Evolutionary conservation across 1,140 invertebrate species (phyloP).

Genomic region (Drosophila subpulchrella): DNA sequence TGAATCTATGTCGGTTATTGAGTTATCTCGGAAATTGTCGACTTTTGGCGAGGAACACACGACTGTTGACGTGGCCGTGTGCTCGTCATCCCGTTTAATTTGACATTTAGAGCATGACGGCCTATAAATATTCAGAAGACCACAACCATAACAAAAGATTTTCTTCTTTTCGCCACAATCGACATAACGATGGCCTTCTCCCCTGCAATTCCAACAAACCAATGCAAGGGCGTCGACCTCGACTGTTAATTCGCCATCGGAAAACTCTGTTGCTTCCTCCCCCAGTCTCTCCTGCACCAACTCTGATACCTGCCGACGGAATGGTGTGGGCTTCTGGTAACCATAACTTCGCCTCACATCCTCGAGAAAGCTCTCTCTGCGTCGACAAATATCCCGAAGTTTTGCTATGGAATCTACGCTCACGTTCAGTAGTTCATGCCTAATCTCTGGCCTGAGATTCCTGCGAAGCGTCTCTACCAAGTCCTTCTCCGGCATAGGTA

Average conservation of each 20-base stretch:
- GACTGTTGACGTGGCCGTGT: not conserved
- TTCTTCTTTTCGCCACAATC: not conserved
- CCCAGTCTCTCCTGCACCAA: not conserved
- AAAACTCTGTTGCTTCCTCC: not conserved
- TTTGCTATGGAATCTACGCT: no score
- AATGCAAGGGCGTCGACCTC: not conserved
- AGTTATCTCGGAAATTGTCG: not conserved
- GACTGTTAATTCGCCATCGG: not conserved
- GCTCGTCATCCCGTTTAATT: conserved; percentile 1
- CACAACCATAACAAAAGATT: not conserved
- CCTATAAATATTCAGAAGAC: not conserved
- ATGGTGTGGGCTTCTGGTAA: not conserved
- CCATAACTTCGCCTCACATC: not conserved
- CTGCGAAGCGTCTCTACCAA: no score
- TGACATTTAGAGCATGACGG: not conserved
- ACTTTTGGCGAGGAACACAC: conserved; percentile 1
- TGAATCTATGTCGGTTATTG: not conserved
- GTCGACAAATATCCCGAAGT: conserved; percentile 1
- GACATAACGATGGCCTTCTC: not conserved
- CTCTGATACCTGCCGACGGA: not conserved
- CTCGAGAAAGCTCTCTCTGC: not conserved
- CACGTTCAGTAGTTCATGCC: no score
- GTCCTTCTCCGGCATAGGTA: no score
- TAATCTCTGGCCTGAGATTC: no score
- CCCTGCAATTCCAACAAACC: not conserved